A percentile compares a stretch with the other conserved stretches of the same genome.
Conservation (phyloP, 35 echinoderm and acorn worm species). For the Heliocidaris tuberculata region DNA sequence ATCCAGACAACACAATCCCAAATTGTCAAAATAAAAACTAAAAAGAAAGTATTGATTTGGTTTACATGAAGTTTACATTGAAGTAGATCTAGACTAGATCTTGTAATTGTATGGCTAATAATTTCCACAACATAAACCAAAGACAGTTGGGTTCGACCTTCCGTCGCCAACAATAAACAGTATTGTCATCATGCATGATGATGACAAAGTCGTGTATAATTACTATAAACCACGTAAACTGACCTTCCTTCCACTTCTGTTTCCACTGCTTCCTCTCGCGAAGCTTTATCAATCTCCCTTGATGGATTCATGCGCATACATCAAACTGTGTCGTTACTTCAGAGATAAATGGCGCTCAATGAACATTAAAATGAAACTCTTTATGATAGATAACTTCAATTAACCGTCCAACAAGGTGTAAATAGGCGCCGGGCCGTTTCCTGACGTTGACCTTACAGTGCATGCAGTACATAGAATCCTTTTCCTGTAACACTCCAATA, state of each 20-base stretch:
- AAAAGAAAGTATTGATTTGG: too few species aligned
- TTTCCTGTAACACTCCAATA: background rate
- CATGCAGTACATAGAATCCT: background rate
- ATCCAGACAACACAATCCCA: too few species aligned
- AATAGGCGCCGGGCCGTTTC: background rate
- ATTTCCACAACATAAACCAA: too few species aligned
- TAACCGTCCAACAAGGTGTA: background rate
- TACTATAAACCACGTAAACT: background rate
- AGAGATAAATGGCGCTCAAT: background rate
- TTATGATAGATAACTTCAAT: background rate
- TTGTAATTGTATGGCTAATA: too few species aligned
- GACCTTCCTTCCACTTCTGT: slow-evolving; percentile 30
- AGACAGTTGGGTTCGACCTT: too few species aligned
- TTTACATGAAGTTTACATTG: too few species aligned
- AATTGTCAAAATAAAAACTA: too few species aligned
- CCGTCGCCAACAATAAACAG: too few species aligned
- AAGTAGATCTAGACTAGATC: too few species aligned
- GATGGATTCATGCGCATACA: slow-evolving; percentile 34
- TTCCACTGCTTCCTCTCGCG: slow-evolving; percentile 26
- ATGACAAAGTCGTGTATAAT: too few species aligned
- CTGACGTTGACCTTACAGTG: background rate
- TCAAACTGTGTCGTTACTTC: background rate
- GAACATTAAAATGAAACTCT: background rate
- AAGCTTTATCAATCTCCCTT: slow-evolving; percentile 24
- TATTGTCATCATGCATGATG: too few species aligned